These are phyloP conservation scores for Danio rerio DNA, from an alignment of 2,113 vertebrate species.

Conservation along the genomic window DNA sequence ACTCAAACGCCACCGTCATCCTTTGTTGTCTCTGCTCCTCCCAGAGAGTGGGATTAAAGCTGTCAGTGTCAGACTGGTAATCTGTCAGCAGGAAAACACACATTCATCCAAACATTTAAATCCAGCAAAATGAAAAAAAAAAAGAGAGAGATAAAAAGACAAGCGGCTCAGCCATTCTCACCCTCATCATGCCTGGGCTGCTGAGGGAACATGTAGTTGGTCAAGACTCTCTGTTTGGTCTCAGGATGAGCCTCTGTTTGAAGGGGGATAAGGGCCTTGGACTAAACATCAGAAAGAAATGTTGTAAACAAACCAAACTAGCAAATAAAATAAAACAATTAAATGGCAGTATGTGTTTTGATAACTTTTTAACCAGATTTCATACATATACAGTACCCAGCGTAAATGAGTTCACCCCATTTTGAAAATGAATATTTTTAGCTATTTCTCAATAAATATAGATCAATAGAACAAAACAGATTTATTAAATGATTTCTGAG, in stretches of 20 bases:
- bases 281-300: slow-evolving; percentile 74
- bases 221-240: slow-evolving; percentile 97
- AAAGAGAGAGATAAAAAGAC: not conserved
- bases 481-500: not conserved
- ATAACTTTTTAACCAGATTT: not conserved
- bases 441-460: too few species aligned
- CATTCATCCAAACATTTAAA: not conserved
- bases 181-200: slow-evolving; percentile 96
- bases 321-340: not conserved
- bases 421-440: too few species aligned
- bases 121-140: slow-evolving; percentile 12
- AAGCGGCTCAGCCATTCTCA: slow-evolving; percentile 63
- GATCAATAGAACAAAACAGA: too few species aligned
- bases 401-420: too few species aligned
- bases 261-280: slow-evolving; percentile 98
- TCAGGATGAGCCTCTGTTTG: slow-evolving; percentile 98
- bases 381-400: too few species aligned
- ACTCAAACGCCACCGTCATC: slow-evolving; percentile 98
- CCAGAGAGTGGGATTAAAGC: slow-evolving; percentile 97
- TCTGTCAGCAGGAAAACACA: slow-evolving; percentile 72
- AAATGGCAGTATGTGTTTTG: not conserved
- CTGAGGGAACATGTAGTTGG: slow-evolving; percentile 99
- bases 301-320: not conserved
- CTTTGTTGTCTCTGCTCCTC: slow-evolving; percentile 98
- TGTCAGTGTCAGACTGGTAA: slow-evolving; percentile 98